Evolutionary conservation across 2,888 invertebrate species (phyloP).

Genomic region (Synanthedon formicaeformis): DNA sequence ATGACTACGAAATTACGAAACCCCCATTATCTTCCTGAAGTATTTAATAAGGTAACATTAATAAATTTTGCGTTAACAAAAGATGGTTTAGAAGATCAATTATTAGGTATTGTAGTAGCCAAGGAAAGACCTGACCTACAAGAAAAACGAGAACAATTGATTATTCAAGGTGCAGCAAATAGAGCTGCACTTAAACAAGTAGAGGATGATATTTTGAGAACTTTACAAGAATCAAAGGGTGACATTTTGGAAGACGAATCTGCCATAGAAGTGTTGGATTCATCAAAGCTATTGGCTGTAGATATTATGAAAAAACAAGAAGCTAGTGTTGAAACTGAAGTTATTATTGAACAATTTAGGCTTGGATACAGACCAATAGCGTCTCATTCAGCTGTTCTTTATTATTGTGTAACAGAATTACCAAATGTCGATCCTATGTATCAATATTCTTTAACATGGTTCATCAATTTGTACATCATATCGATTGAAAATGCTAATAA

Average conservation of each 20-base stretch:
- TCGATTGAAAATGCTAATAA: constrained; percentile 82
- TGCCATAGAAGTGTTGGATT: constrained; percentile 88
- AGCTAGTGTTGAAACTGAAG: constrained; percentile 81
- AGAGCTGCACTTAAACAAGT: constrained; percentile 84
- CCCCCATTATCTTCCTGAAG: constrained; percentile 87
- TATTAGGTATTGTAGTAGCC: constrained; percentile 86
- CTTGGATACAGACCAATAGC: constrained; percentile 82
- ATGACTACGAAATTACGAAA: constrained; percentile 86
- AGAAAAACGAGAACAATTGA: constrained; percentile 82
- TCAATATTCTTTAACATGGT: constrained; percentile 89
- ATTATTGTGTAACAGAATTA: constrained; percentile 85
- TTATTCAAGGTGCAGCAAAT: constrained; percentile 84
- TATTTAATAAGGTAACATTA: constrained; percentile 84
- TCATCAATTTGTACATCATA: constrained; percentile 82
- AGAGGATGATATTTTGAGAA: constrained; percentile 89
- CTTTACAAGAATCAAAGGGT: constrained; percentile 84
- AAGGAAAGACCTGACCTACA: constrained; percentile 88
- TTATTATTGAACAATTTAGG: constrained; percentile 81
- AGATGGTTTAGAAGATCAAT: constrained; percentile 85
- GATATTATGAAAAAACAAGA: constrained; percentile 87
- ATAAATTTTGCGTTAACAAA: constrained; percentile 87
- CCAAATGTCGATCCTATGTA: constrained; percentile 91
- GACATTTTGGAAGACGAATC: constrained; percentile 92
- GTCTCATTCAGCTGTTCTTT: constrained; percentile 82
- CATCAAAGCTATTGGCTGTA: constrained; percentile 83